These are phyloP conservation scores for Mamestra brassicae DNA, from an alignment of 2,888 invertebrate species.

Conservation along the genomic window DNA sequence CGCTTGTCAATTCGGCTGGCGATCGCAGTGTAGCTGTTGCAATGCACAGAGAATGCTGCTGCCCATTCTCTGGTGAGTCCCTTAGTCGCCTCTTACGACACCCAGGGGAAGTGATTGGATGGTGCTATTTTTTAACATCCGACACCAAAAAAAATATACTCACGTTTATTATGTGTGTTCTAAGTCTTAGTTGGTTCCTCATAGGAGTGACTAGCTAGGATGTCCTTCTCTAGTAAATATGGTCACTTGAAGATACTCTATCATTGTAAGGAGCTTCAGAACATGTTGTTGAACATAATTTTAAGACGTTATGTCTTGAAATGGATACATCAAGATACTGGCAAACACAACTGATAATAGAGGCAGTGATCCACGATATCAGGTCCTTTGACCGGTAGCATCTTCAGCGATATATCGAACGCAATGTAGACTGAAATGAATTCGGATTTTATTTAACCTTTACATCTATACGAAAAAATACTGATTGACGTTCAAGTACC, in stretches of 20 bases:
- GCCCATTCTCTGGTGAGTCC: too few species aligned
- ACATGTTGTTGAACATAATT: not conserved
- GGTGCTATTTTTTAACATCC: too few species aligned
- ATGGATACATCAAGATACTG: too few species aligned
- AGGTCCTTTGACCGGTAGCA: not conserved
- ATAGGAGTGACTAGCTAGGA: not conserved
- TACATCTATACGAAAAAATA: conserved; percentile 10
- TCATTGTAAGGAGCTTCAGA: not conserved
- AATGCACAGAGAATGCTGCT: too few species aligned
- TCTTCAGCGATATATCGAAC: not conserved
- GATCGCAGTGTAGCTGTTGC: too few species aligned
- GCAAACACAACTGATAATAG: not conserved
- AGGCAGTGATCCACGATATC: not conserved
- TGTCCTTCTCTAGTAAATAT: not conserved
- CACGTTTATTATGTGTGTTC: not conserved
- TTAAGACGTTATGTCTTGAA: not conserved
- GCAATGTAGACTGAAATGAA: conserved; percentile 1
- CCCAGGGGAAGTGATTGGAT: too few species aligned
- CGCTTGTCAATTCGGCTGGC: too few species aligned
- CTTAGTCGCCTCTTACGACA: too few species aligned
- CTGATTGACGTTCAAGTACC: conserved; percentile 44
- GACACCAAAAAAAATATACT: too few species aligned
- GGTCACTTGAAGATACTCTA: too few species aligned
- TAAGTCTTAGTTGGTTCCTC: not conserved
- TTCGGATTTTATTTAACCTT: conserved; percentile 29